Base-by-base conservation (phyloP, 2,888 invertebrate species). In the Lampropteryx suffumata region DNA sequence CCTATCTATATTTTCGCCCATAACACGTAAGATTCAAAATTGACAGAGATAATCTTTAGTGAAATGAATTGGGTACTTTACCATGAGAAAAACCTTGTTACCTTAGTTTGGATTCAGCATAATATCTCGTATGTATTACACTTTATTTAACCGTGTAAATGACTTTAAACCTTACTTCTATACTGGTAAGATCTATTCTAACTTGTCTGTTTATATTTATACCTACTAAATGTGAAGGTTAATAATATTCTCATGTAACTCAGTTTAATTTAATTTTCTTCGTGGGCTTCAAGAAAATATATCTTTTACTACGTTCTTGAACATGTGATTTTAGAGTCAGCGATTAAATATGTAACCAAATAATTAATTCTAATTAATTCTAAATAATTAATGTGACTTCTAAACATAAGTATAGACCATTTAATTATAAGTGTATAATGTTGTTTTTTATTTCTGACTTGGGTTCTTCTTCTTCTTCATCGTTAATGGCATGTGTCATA, bases 211-310 rank as follows among this genome's bases (percentile, higher is more conserved):
- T 9, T 28, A 32, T 11, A 43, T 42, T 17, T 44, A 14, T 34
- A 41, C 32, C 13, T 3, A 3, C 24, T 27, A 52, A 52, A 48
- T 46, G 52, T 48, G 47, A 52, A 52, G 52, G 52, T 44, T 52
- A n/a, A 26, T 28, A 28, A 44, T 24, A 24, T 24, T 36, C 17
- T 46, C 44, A 47, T 34, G 52, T 33, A 43, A 52, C 34, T 43
- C 34, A 40, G 52, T 48, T 52, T 35, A 57, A 53, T 55, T 60
- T 74, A 72, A 78, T 80, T 76, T 79, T 69, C 77, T 72, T 74
- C 73, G 72, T 76, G 74, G 71, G 66, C 68, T 59, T 65, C 59
- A 65, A 62, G 65, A 66, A 70, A 52, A 29, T 37, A 47, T 42
- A 40, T 36, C 39, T 41, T 39, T 29, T 32, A 24, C 24, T 11